Percentiles rank a stretch among this genome's conserved stretches.
Conservation (phyloP, 2,113 vertebrate genomes). For the Nothoprocta pentlandii region DNA sequence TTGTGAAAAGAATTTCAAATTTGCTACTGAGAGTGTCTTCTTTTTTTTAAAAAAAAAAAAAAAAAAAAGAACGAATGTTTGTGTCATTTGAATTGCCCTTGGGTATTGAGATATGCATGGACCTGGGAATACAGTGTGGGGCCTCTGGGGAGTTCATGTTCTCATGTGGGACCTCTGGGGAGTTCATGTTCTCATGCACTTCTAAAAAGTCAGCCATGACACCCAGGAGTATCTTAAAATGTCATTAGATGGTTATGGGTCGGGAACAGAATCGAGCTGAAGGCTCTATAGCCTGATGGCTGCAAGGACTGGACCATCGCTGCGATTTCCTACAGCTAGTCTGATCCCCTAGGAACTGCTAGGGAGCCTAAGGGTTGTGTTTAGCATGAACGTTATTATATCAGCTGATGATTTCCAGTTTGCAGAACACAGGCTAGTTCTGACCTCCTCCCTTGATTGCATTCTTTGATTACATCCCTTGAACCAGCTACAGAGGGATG, state of each 20-base stretch:
- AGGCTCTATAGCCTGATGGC: background rate
- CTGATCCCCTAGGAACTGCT: background rate
- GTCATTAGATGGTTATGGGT: background rate
- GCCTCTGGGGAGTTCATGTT: background rate
- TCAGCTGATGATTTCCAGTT: constrained; percentile 53
- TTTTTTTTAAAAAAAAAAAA: too few species aligned
- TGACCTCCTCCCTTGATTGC: constrained; percentile 51
- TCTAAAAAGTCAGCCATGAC: background rate
- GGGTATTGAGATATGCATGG: background rate
- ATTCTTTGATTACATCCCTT: constrained; percentile 51
- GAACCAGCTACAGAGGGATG: constrained; percentile 41
- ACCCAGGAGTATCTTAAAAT: background rate
- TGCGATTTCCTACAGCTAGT: background rate
- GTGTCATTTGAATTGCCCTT: background rate
- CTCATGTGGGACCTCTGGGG: background rate
- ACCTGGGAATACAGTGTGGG: background rate
- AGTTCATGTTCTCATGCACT: background rate
- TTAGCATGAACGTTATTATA: constrained; percentile 19
- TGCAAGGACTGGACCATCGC: background rate
- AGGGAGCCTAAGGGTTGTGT: background rate
- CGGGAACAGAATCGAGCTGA: background rate
- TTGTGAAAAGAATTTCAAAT: background rate
- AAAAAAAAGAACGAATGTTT: background rate
- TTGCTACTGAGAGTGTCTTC: background rate
- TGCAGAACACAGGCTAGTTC: constrained; percentile 25